A percentile compares a stretch with the other conserved stretches of the same genome.
phyloP scores from a whole-genome alignment of 2,888 invertebrate genomes.

The Caenorhabditis sp. region DNA sequence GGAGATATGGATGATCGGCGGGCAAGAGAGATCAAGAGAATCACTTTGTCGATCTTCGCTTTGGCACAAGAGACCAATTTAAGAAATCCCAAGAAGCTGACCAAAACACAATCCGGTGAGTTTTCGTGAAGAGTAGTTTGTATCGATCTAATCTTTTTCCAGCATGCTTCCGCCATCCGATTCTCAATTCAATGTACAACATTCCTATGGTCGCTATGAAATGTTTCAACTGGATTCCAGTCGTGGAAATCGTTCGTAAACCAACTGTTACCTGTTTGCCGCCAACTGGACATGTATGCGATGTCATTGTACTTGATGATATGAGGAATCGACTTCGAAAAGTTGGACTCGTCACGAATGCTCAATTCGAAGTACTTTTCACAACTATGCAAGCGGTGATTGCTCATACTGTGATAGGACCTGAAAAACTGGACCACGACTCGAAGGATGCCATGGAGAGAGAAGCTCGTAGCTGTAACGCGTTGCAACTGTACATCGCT shows the following conservation, averaged over 20 bases:
- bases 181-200: conserved; percentile 48
- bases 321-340: conserved; percentile 34
- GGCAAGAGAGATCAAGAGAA: conserved; percentile 36
- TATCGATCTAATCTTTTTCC: neutral
- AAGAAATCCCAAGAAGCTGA: conserved; percentile 1
- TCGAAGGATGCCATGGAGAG: conserved; percentile 47
- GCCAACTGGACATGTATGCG: conserved; percentile 55
- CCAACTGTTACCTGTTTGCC: conserved; percentile 50
- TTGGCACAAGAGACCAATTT: conserved; percentile 38
- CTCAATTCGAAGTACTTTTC: conserved; percentile 52
- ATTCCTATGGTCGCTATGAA: conserved; percentile 51
- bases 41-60: conserved; percentile 20
- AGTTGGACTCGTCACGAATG: conserved; percentile 46
- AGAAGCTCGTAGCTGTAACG: conserved; percentile 46
- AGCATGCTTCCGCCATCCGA: conserved; percentile 50
- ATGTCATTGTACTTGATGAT: conserved; percentile 42
- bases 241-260: conserved; percentile 39
- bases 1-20: conserved; percentile 31
- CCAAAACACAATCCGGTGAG: conserved; percentile 30
- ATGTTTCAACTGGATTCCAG: conserved; percentile 54
- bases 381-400: conserved; percentile 55
- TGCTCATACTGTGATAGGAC: conserved; percentile 48
- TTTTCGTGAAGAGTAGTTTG: neutral
- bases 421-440: conserved; percentile 40
- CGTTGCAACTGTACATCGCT: conserved; percentile 54